Base-by-base conservation (phyloP, 2,888 invertebrate species). In the Philereme transversata region DNA sequence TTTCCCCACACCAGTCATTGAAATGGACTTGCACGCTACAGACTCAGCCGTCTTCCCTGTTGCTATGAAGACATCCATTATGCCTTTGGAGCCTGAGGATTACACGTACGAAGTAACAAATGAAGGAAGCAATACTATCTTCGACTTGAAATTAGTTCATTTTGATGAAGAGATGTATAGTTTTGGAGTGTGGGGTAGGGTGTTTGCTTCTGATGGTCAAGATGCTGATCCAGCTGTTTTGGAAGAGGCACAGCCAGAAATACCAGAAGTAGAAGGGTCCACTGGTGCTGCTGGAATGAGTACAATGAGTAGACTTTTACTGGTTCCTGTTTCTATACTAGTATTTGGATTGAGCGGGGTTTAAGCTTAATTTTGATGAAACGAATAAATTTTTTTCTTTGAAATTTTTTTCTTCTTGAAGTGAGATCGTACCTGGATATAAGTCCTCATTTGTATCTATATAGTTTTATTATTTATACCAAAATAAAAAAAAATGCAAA, bases 131-230 rank as follows among this genome's bases (percentile, higher is more conserved):
- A 67, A 51, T 0, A 79, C 82, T 0, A 62, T 74, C 4, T 81
- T 78, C 46, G 78, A 70, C 0, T 67, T 86, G 36, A 69, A 65
- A 4, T 71, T 92, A 48, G 70, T 64, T 2, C 78, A 80, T 45
- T 62, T 56, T 5, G 60, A 74, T 4, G 76, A 74, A 3, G 83
- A 93, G 46, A 68, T 94, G 49, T 86, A 94, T 46, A 78, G 86
- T 4, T 94, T 94, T 60, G 92, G 87, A 0, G 78, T 94, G 5
- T 94, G 91, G 84, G 93, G 94, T 0, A 84, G 94, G 64, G 83
- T 90, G 51, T 94, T 87, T 67, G 82, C 74, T 0, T 83, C 84
- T 44, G 94, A 94, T 69, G 87, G 83, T 0, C 56, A 78, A 47
- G 80, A 78, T 0, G 79, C 76, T 0, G 76, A 83, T 4, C 82